phyloP scores from a whole-genome alignment of 2,888 invertebrate species.

The Antheraea assamensis region DNA sequence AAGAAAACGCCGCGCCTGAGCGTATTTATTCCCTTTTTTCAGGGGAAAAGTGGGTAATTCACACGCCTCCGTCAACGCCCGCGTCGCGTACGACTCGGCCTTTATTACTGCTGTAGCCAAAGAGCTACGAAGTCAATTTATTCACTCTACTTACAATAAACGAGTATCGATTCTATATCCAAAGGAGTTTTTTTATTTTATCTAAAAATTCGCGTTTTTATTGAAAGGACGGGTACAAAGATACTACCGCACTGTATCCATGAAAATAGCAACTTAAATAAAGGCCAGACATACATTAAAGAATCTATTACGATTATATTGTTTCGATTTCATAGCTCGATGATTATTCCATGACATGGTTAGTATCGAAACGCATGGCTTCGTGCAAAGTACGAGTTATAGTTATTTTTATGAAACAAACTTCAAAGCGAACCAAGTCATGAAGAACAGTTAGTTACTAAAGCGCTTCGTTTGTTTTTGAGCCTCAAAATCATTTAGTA shows the following conservation, averaged over 20 bases:
- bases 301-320: neutral
- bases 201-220: neutral
- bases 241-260: neutral
- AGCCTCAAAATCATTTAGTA: neutral
- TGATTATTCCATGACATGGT: no score
- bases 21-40: slow-evolving; percentile 53
- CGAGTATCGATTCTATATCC: neutral
- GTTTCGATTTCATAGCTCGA: no score
- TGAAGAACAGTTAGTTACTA: neutral
- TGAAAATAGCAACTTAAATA: neutral
- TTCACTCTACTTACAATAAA: slow-evolving; percentile 4
- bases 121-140: slow-evolving; percentile 35
- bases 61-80: slow-evolving; percentile 43
- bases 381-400: no score
- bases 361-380: neutral
- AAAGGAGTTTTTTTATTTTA: neutral
- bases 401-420: no score
- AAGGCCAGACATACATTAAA: neutral
- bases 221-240: neutral
- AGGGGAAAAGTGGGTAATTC: slow-evolving; percentile 45
- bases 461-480: neutral
- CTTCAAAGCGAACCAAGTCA: neutral
- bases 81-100: slow-evolving; percentile 35
- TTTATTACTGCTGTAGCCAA: slow-evolving; percentile 45
- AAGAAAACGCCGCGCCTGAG: slow-evolving; percentile 52